Evolutionary conservation across 2,888 invertebrate genomes (phyloP).

Genomic region (Desoria tigrina): DNA sequence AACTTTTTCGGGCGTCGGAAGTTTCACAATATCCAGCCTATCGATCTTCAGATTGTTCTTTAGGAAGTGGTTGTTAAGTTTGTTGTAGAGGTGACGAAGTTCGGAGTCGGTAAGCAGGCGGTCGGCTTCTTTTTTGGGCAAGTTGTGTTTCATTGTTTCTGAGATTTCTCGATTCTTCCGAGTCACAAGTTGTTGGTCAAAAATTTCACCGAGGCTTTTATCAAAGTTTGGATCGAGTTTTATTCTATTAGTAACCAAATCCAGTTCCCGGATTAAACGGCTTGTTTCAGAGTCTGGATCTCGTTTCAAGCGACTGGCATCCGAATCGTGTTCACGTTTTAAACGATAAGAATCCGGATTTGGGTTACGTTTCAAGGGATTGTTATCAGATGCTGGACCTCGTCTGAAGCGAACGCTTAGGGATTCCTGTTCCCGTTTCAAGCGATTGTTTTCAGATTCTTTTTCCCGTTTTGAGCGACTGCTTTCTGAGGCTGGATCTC

Average conservation of each 20-base stretch:
- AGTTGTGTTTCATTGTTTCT: background rate
- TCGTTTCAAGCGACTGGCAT: too few species aligned
- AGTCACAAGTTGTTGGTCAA: background rate
- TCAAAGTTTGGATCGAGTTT: background rate
- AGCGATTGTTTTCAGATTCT: too few species aligned
- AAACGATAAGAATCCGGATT: too few species aligned
- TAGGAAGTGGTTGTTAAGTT: constrained; percentile 32
- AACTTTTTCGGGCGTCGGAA: too few species aligned
- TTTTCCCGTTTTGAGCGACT: too few species aligned
- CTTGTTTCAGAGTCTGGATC: too few species aligned
- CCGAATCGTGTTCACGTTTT: too few species aligned
- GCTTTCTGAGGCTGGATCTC: too few species aligned
- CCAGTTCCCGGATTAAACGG: too few species aligned
- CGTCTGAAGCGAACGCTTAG: background rate
- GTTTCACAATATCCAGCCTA: constrained; percentile 29
- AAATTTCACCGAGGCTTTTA: background rate
- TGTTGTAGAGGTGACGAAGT: constrained; percentile 32
- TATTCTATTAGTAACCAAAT: background rate
- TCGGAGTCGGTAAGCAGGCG: constrained; percentile 27
- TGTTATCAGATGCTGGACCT: too few species aligned
- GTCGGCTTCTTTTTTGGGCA: constrained; percentile 8
- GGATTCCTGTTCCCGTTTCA: background rate
- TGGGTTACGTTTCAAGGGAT: too few species aligned
- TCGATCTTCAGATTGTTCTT: constrained; percentile 30
- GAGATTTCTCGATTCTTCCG: background rate